Conservation (phyloP, 2,113 vertebrate genomes). For the Meleagris gallopavo region DNA sequence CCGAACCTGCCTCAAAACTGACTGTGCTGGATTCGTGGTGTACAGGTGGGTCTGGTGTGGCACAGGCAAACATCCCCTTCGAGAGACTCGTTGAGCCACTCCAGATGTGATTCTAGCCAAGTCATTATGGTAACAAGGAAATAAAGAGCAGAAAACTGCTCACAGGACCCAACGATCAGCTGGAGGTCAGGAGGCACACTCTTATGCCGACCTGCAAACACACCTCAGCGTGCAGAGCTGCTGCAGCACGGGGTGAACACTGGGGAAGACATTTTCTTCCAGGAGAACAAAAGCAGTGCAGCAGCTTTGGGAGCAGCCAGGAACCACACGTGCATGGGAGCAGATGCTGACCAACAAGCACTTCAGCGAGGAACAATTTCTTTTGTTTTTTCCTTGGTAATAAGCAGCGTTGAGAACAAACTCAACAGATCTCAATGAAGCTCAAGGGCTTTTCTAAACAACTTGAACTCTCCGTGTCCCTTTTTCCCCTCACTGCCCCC, state of each 20-base stretch:
- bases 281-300: background rate
- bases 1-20: background rate
- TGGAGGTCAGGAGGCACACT: background rate
- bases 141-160: background rate
- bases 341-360: background rate
- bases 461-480: fast-evolving
- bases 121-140: background rate
- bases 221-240: background rate
- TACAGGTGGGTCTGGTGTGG: fast-evolving
- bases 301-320: background rate
- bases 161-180: fast-evolving
- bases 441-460: background rate
- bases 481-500: background rate
- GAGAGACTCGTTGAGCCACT: background rate
- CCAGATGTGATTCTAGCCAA: background rate
- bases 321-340: fast-evolving
- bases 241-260: background rate
- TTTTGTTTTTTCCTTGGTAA: background rate
- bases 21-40: fast-evolving
- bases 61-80: background rate
- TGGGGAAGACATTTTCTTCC: background rate
- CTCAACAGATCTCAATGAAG: background rate
- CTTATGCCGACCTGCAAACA: background rate
- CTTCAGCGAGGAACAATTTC: background rate
- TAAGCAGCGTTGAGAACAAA: background rate